phyloP scores from a whole-genome alignment of 64 coral and sea anemone species.

The Stylophora pistillata region DNA sequence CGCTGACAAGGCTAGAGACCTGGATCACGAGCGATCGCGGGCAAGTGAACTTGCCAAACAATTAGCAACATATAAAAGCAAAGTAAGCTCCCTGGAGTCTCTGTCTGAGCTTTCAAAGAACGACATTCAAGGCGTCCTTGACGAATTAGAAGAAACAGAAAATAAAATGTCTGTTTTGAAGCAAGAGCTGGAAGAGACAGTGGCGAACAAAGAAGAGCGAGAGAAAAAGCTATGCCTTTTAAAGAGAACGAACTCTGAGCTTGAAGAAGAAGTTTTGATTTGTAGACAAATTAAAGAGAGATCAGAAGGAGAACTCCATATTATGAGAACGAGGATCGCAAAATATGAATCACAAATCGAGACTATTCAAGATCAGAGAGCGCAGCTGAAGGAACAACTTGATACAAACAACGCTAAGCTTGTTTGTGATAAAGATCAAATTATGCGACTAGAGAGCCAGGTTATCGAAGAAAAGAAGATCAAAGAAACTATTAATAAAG shows the following conservation, averaged over 20 bases:
- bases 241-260: constrained; percentile 49
- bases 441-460: constrained; percentile 63
- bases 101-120: constrained; percentile 48
- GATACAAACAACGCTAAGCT: constrained; percentile 35
- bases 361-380: constrained; percentile 57
- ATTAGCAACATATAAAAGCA: constrained; percentile 42
- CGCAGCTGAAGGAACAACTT: constrained; percentile 52
- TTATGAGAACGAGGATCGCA: constrained; percentile 43
- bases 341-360: constrained; percentile 67
- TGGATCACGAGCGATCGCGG: constrained; percentile 35
- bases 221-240: constrained; percentile 26
- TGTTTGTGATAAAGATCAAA: constrained; percentile 55
- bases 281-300: constrained; percentile 49
- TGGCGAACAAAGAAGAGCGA: constrained; percentile 48
- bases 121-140: constrained; percentile 47
- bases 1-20: constrained; percentile 9
- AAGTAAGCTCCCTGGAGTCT: constrained; percentile 36
- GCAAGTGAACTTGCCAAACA: constrained; percentile 27
- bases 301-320: constrained; percentile 50
- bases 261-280: constrained; percentile 57
- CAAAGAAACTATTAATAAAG: constrained; percentile 57
- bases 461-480: constrained; percentile 71
- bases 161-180: constrained; percentile 61
- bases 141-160: constrained; percentile 60
- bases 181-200: constrained; percentile 55